Evolutionary conservation across 2,888 invertebrate species (phyloP), one percentile per base, ranked within the genome.

Genomic region (Harmothoe impar): DNA sequence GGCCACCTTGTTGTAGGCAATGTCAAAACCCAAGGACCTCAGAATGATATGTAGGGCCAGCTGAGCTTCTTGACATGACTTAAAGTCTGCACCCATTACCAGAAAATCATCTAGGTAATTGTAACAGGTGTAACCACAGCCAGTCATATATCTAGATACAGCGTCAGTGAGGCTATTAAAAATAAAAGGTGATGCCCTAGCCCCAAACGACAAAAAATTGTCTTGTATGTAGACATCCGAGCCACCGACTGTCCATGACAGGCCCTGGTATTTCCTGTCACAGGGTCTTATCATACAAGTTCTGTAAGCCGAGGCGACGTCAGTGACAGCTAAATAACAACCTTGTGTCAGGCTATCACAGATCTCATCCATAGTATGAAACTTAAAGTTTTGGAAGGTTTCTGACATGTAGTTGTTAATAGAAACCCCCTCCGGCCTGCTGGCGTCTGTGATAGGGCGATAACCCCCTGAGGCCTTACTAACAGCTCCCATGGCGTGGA

Each of bases 41-140:
- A 68, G n/a, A 5, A n/a, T 23, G 17, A 7, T 12, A n/a, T 23
- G 15, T n/a, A 68, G n/a, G n/a, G n/a, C 12, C n/a, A 68, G 20
- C n/a, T 68, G 68, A 17, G 68, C 68, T n/a, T 68, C 17, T n/a
- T 68, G 12, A n/a, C 68, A 68, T 7, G 12, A 17, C n/a, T 5
- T 7, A n/a, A 68, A 68, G n/a, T n/a, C n/a, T 17, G 12, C 68
- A 15, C 68, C 68, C 7, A 7, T 23, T 5, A 68, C 68, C n/a
- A 68, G n/a, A n/a, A 68, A 68, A n/a, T 68, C 68, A n/a, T 68
- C 68, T n/a, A 68, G n/a, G n/a, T 68, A 68, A n/a, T 68, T 68
- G 5, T 17, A 15, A 68, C n/a, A 23, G 12, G 68, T 15, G n/a
- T 17, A n/a, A 5, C 68, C 68, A 7, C 5, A 23, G n/a, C 17